A percentile compares a stretch with the other conserved stretches of the same genome.
phyloP scores from a whole-genome alignment of 2,113 vertebrate species.

The Festucalex cinctus region DNA sequence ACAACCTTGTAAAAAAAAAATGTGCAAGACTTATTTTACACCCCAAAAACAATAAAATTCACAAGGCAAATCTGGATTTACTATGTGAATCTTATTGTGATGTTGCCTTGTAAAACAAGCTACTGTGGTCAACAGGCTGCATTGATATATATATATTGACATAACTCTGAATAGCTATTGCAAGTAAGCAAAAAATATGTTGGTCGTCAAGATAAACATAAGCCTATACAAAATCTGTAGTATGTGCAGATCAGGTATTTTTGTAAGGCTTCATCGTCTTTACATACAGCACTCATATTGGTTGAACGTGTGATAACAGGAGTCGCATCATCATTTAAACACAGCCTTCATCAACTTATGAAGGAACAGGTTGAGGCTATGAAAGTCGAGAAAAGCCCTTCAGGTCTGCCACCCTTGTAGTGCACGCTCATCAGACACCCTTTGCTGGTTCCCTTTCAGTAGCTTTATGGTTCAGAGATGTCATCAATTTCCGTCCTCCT shows the following conservation, averaged over 20 bases:
- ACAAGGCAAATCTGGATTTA: neutral
- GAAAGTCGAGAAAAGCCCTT: conserved; percentile 10
- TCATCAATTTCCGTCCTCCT: conserved; percentile 37
- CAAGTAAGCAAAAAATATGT: neutral
- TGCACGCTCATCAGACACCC: conserved; percentile 3
- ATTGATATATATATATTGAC: neutral
- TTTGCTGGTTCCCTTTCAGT: conserved; percentile 22
- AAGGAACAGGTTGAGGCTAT: conserved; percentile 9
- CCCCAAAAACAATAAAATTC: neutral
- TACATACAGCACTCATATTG: conserved; percentile 8
- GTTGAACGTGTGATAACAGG: conserved; percentile 11
- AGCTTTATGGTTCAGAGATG: conserved; percentile 22
- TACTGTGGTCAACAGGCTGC: neutral
- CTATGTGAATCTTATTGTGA: too few species aligned
- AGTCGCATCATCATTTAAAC: conserved; percentile 12
- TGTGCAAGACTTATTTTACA: neutral
- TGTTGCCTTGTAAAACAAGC: too few species aligned
- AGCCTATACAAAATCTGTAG: neutral
- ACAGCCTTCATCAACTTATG: conserved; percentile 15
- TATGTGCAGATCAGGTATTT: neutral
- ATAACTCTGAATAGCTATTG: neutral
- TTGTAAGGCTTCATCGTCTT: conserved; percentile 1
- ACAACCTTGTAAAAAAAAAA: too few species aligned
- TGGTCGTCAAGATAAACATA: conserved; percentile 1
- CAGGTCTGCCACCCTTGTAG: conserved; percentile 2